Base-by-base conservation (phyloP, 2,797 vertebrate species). In the Intellagama lesueurii region DNA sequence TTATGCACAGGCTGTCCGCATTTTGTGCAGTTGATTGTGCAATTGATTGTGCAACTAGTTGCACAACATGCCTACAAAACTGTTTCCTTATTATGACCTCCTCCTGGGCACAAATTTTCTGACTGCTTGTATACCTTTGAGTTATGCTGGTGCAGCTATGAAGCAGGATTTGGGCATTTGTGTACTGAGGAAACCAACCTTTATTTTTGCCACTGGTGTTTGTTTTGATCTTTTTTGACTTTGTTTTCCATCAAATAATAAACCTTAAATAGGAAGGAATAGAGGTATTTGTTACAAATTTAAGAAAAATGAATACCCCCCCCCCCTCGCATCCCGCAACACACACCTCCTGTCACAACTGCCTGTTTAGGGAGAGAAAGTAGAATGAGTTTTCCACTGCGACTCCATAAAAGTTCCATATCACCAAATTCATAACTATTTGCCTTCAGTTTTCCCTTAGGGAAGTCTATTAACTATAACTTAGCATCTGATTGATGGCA, bases 381-480 rank as follows among this genome's bases (percentile, higher is more conserved):
- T n/a, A 19, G 91, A 95, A 91, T 93, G 92, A 90, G 86, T 92
- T 93, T 91, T 78, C 72, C 26, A 73, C 89, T 2, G 0, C 94
- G 87, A 90, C 93, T 93, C 86, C 93, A 91, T 93, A 93, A 96
- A 96, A 81, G 44, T 90, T 91, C 90, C 88, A 70, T 87, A 93
- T 94, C 75, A 84, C 91, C 91, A 95, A 95, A 95, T 95, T 93
- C 91, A 92, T 94, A 97, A 96, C 92, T 87, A 93, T 96, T 96
- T 95, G 93, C 93, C 86, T 94, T 89, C 90, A 92, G 86, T 96
- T 95, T 95, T 84, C 91, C 94, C 92, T 93, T 32, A 2, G 92
- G 95, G 94, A 95, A 95, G 47, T 89, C 95, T 96, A 95, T 97
- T 97, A 97, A 92, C 92, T 95, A 90, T 94, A 95, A 91, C 94